Conservation (phyloP, 2,113 vertebrate genomes). For the Geococcyx californianus region DNA sequence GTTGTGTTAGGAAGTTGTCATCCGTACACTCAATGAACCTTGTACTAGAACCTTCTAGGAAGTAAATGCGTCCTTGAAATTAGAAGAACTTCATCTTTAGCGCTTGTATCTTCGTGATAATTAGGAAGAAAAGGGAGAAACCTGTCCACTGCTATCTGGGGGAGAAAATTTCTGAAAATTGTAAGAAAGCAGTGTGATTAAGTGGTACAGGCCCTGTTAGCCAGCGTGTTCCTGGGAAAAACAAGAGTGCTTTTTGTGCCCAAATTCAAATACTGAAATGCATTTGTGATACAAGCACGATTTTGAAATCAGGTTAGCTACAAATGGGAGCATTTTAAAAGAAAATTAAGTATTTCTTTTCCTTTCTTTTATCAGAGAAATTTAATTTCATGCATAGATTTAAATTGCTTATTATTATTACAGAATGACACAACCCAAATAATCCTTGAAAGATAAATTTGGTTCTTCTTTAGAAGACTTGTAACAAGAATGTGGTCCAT, state of each 20-base stretch:
- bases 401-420: background rate
- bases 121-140: background rate
- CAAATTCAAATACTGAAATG: background rate
- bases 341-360: background rate
- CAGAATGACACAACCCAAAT: background rate
- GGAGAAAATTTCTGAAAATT: background rate
- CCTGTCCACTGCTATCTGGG: background rate
- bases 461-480: background rate
- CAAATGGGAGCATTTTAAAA: background rate
- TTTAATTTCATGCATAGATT: constrained; percentile 12
- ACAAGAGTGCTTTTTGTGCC: background rate
- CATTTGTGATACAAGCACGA: background rate
- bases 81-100: background rate
- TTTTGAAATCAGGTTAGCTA: background rate
- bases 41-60: too few relatives aligned
- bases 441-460: background rate
- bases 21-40: too few relatives aligned
- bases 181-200: background rate
- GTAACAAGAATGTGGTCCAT: background rate
- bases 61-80: background rate
- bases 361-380: background rate
- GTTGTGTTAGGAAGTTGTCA: too few relatives aligned
- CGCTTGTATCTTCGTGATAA: background rate
- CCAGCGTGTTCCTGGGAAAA: background rate
- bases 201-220: background rate